Percentiles rank a stretch among this genome's conserved stretches.
Conservation (phyloP, 2,888 invertebrate species). For the Drosophila glabriapex region DNA sequence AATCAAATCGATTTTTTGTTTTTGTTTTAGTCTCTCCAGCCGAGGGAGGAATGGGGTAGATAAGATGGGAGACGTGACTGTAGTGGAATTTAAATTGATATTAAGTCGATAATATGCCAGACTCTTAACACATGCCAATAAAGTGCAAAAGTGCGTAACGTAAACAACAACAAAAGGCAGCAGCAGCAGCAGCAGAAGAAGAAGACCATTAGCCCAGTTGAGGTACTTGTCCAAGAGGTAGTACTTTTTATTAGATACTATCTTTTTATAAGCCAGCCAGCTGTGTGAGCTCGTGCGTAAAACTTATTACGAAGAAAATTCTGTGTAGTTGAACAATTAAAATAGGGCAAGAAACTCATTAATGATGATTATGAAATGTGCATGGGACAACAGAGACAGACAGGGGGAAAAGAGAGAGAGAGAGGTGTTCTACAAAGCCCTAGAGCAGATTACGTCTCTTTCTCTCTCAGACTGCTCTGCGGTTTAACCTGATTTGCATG, state of each 20-base stretch:
- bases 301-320: constrained; percentile 33
- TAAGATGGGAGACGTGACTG: constrained; percentile 41
- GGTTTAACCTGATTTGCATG: constrained; percentile 50
- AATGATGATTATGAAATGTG: constrained; percentile 68
- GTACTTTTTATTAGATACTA: not conserved
- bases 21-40: constrained; percentile 15
- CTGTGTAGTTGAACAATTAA: constrained; percentile 55
- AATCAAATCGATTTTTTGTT: constrained; percentile 67
- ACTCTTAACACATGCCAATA: not conserved
- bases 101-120: constrained; percentile 5
- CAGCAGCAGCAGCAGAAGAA: not conserved
- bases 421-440: no score
- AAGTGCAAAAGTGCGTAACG: constrained; percentile 32
- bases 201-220: constrained; percentile 25
- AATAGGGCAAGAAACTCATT: constrained; percentile 78
- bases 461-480: not conserved
- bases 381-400: constrained; percentile 9
- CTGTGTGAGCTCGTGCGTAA: constrained; percentile 55
- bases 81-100: constrained; percentile 34
- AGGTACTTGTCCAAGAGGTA: constrained; percentile 1
- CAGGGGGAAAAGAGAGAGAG: not conserved
- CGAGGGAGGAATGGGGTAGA: not conserved
- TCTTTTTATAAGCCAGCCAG: not conserved
- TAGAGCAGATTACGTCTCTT: no score
- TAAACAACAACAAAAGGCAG: not conserved